Evolutionary conservation across 2,797 vertebrate species (phyloP), one percentile per base, ranked within the genome.

Genomic region (Myripristis jacobus): DNA sequence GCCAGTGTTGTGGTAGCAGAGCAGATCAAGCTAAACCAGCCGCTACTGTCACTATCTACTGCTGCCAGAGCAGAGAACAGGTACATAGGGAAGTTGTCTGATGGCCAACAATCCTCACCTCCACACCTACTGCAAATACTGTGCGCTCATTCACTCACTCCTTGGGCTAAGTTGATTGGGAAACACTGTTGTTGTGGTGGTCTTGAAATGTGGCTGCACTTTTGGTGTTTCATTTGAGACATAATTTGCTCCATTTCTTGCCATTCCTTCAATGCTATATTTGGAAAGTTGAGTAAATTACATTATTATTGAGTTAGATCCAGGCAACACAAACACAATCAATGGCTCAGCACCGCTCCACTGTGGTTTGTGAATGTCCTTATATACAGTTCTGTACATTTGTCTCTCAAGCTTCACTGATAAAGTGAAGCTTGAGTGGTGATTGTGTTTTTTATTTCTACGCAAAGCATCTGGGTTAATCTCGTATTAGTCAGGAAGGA

Each of bases 401-500:
- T 67, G 18, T 29, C 38, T 71, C 75, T 72, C 73, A 79, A 78
- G 61, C 73, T 80, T 64, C 59, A 74, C 62, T 58, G 27, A 54
- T 77, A 41, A 79, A 79, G 73, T n/a, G n/a, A n/a, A n/a, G n/a
- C n/a, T n/a, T 58, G 55, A 58, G 71, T 73, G 60, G 72, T 69
- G 68, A 72, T 82, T 84, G 25, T 70, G 65, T 36, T 81, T 88
- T 88, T 89, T 89, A 85, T 90, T 89, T 77, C 66, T 66, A 72
- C 13, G 24, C 64, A 89, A 81, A 88, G 84, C 86, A 89, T 94
- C 84, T 92, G 82, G 92, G 90, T 92, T 92, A 92, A 93, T 93
- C 90, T 92, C 83, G 91, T 91, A 92, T 94, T 94, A 94, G 89
- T 86, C 69, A 82, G 75, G 83, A 88, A 70, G 86, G 83, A 88